phyloP scores from a whole-genome alignment of 2,113 vertebrate genomes.

The Neotoma lepida region DNA sequence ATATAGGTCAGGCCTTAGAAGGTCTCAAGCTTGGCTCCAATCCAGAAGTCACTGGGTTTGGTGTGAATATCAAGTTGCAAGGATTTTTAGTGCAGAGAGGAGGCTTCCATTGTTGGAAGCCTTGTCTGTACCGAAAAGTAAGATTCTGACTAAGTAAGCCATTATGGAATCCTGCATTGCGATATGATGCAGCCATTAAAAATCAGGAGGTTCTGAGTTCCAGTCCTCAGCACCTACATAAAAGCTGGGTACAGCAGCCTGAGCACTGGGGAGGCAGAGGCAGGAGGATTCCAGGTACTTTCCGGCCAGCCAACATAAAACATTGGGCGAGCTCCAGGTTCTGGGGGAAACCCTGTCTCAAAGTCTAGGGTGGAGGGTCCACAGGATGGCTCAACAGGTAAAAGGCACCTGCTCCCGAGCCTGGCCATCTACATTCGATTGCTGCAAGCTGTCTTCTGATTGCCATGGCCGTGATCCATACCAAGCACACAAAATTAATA shows the following conservation, averaged over 20 bases:
- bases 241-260: background rate
- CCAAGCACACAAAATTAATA: background rate
- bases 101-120: background rate
- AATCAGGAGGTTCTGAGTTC: background rate
- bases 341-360: background rate
- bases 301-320: too few species aligned
- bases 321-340: background rate
- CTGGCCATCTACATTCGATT: background rate
- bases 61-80: background rate
- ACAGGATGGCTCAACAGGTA: background rate
- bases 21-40: background rate
- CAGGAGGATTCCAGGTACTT: background rate
- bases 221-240: background rate
- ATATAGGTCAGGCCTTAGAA: background rate
- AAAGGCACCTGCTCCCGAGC: background rate
- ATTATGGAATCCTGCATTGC: fast-evolving
- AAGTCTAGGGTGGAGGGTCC: background rate
- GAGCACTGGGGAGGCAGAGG: background rate
- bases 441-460: background rate
- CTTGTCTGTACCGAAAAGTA: background rate
- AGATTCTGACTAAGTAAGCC: background rate
- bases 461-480: background rate
- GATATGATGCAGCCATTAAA: background rate
- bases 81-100: background rate
- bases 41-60: background rate